Evolutionary conservation across 1,140 invertebrate genomes (phyloP), one percentile per base, ranked within the genome.

Genomic region (Drosophila kurseongensis): DNA sequence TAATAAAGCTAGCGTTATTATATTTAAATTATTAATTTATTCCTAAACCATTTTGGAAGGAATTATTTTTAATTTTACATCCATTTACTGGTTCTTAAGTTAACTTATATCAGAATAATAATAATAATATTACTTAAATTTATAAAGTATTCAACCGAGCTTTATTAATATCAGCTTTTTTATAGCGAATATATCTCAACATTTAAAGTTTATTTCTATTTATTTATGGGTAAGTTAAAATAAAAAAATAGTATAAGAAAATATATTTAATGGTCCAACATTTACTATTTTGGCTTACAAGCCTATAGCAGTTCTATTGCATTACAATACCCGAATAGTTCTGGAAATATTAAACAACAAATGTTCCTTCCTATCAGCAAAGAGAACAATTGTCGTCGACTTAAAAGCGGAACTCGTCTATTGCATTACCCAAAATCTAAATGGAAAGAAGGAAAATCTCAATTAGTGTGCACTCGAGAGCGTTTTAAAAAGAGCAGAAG

Each of bases 401-500:
- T 45, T 59, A 44, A 58, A 76, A 66, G 48, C 74, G 79, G 79
- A 81, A 73, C 66, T 60, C 32, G 41, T 42, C 74, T 78, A 56
- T 81, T 67, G 18, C 50, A 68, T 81, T 81, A 63, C 79, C 40
- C 18, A 9, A 41, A 27, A 40, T 29, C 12, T 51, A 41, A 66
- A 67, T 44, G 45, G 16, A 61, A 65, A 56, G 38, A 35, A 65
- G 65, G 79, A 77, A 82, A 78, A 68, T 81, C 79, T 82, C 63
- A 82, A 82, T 82, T 78, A 82, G 68, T 56, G 50, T 7, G 61
- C 74, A 71, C 79, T 74, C 61, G 44, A 72, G 44, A 62, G 42
- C 9, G 38, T 23, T 35, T 27, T 66, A 29, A 59, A 68, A 66
- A 52, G 65, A 67, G 38, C 61, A 74, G 10, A 44, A 76, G 54